Percentiles rank a stretch among this genome's conserved stretches.
Conservation (phyloP, 2,888 invertebrate species). For the Malthinus seriepunctatus region DNA sequence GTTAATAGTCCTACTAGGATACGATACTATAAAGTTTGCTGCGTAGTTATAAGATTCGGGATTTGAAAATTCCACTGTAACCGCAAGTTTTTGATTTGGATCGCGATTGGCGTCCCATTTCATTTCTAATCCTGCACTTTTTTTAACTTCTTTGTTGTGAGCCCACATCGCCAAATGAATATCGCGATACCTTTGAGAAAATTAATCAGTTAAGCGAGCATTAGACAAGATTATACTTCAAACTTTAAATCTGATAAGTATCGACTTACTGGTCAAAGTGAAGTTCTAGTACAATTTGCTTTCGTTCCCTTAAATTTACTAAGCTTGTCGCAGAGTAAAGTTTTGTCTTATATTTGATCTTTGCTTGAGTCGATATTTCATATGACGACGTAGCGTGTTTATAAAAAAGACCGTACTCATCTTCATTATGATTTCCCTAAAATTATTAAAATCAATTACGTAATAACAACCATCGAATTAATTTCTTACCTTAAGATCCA, state of each 20-base stretch:
- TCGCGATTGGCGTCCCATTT: conserved; percentile 89
- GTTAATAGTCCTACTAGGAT: conserved; percentile 75
- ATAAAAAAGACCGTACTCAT: conserved; percentile 68
- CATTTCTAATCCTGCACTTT: conserved; percentile 71
- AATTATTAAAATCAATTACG: no score
- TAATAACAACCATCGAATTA: no score
- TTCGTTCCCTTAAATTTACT: conserved; percentile 67
- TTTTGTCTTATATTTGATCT: conserved; percentile 68
- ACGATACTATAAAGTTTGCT: conserved; percentile 67
- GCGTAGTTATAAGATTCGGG: conserved; percentile 65
- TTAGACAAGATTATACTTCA: conserved; percentile 9
- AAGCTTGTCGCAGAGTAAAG: conserved; percentile 70
- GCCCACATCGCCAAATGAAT: conserved; percentile 70
- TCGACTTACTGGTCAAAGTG: conserved; percentile 76
- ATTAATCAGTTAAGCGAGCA: conserved; percentile 20
- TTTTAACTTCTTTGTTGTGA: conserved; percentile 62
- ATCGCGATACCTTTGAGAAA: conserved; percentile 66
- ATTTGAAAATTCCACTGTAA: conserved; percentile 65
- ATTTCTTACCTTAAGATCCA: conserved; percentile 68
- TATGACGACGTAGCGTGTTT: conserved; percentile 66
- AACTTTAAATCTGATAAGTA: conserved; percentile 12
- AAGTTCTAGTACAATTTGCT: conserved; percentile 69
- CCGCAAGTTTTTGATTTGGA: conserved; percentile 71
- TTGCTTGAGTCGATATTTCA: conserved; percentile 67
- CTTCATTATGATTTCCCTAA: conserved; percentile 66